Evolutionary conservation across 2,888 invertebrate species (phyloP).

Genomic region (Trichacis sp.): DNA sequence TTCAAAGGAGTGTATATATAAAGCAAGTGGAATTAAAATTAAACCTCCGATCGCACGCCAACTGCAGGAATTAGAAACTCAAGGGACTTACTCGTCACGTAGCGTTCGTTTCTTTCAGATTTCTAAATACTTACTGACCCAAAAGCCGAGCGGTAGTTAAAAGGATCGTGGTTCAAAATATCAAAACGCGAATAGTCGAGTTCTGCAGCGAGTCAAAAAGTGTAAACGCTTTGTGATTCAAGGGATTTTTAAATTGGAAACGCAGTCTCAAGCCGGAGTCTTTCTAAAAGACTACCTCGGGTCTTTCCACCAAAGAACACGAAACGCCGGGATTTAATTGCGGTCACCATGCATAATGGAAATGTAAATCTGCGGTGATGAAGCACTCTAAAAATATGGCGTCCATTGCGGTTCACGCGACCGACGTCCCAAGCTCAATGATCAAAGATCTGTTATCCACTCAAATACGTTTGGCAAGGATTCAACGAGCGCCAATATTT

Average conservation of each 20-base stretch:
- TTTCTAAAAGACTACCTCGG: slow-evolving; percentile 30
- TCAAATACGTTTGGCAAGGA: slow-evolving; percentile 38
- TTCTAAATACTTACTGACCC: slow-evolving; percentile 41
- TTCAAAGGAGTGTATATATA: too few relatives aligned
- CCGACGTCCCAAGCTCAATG: too few relatives aligned
- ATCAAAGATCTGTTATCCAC: slow-evolving; percentile 31
- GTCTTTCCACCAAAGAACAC: slow-evolving; percentile 21
- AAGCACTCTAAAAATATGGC: slow-evolving; percentile 16
- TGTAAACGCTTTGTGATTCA: slow-evolving; percentile 41
- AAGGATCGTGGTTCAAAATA: slow-evolving; percentile 34
- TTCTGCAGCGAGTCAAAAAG: slow-evolving; percentile 34
- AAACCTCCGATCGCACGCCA: too few relatives aligned
- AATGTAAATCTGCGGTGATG: slow-evolving; percentile 23
- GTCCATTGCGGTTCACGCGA: slow-evolving; percentile 14
- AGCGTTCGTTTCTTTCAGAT: slow-evolving; percentile 38
- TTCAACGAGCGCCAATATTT: slow-evolving; percentile 24
- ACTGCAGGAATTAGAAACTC: too few relatives aligned
- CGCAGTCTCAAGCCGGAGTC: slow-evolving; percentile 21
- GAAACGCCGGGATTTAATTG: slow-evolving; percentile 38
- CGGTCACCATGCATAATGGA: slow-evolving; percentile 8
- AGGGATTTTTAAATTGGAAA: slow-evolving; percentile 29
- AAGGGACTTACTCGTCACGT: slow-evolving; percentile 2
- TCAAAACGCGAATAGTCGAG: slow-evolving; percentile 33
- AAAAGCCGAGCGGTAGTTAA: slow-evolving; percentile 36
- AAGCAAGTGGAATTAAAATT: too few relatives aligned